Evolutionary conservation across 1,140 invertebrate species (phyloP), one percentile per base, ranked within the genome.

Genomic region (Calephelis virginiensis): DNA sequence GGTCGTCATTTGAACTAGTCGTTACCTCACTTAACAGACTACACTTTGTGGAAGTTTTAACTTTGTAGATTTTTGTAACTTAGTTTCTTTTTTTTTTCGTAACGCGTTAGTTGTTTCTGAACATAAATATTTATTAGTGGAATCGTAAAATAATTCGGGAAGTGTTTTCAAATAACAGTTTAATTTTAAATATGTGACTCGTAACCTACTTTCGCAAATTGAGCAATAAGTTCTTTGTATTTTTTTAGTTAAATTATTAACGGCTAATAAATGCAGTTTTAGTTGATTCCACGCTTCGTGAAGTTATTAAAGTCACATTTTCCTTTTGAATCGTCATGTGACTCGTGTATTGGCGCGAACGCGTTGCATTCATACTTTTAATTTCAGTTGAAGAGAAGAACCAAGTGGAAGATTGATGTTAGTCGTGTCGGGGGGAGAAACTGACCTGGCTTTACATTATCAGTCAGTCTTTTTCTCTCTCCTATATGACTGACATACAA

Each of bases 401-500:
- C n/a, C 74, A 86, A 70, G 76, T 77, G 71, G 82, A 88, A 88
- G 71, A 82, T 61, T 67, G 60, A 64, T 88, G 88, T 85, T 77
- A 76, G 78, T 77, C 77, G 81, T 88, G 81, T 88, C 77, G 88
- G 88, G 71, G 85, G 76, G 86, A 90, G 88, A 72, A 84, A 83
- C 80, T 64, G 88, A 83, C 88, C 81, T 40, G 83, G 74, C 86
- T 89, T 77, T 82, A 76, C 67, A 61, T 50, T 75, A 83, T 78
- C 74, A 90, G 88, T 90, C 88, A 90, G 88, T 90, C 88, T 90
- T 90, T 90, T 90, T 90, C 88, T 90, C 88, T 90, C 88, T 90
- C 88, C 88, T 90, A 90, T 90, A 88, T 80, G 82, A 69, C 74
- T 67, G 83, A 76, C 85, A 86, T 80, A 64, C 56, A 77, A 69